Percentiles rank a stretch among this genome's conserved stretches.
Conservation (phyloP, 2,797 vertebrate species). For the Notoglanidium macrostoma region DNA sequence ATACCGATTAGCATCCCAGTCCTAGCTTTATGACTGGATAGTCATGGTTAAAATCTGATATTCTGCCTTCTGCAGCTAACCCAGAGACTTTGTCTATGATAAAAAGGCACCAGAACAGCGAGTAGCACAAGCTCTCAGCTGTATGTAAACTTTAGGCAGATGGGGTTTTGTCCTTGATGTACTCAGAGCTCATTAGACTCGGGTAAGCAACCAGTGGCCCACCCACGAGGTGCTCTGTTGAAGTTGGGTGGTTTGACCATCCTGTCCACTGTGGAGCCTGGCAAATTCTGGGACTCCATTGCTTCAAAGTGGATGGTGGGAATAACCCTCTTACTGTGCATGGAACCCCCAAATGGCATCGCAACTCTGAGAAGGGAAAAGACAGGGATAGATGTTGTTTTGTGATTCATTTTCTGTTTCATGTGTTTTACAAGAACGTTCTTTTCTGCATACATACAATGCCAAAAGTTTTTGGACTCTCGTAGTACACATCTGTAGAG, state of each 20-base stretch:
- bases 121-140: conserved; percentile 49
- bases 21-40: conserved; percentile 10
- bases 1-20: background rate
- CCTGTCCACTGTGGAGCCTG: conserved; percentile 66
- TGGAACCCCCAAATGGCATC: conserved; percentile 80
- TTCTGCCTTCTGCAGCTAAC: conserved; percentile 42
- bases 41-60: background rate
- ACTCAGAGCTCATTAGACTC: conserved; percentile 85
- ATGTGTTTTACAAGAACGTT: background rate
- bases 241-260: conserved; percentile 84
- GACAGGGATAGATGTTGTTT: background rate
- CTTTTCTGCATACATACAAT: background rate
- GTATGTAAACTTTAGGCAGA: background rate
- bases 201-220: conserved; percentile 76
- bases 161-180: background rate
- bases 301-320: conserved; percentile 70
- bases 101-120: background rate
- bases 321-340: conserved; percentile 71
- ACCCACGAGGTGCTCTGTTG: conserved; percentile 88
- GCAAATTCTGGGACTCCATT: conserved; percentile 67
- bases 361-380: conserved; percentile 76
- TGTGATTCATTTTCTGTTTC: background rate
- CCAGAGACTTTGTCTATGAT: conserved; percentile 23
- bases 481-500: background rate
- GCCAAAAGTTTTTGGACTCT: background rate